Percentiles rank a stretch among this genome's conserved stretches.
Evolutionary conservation across 1,140 invertebrate genomes (phyloP).

Genomic region (Drosophila truncata): DNA sequence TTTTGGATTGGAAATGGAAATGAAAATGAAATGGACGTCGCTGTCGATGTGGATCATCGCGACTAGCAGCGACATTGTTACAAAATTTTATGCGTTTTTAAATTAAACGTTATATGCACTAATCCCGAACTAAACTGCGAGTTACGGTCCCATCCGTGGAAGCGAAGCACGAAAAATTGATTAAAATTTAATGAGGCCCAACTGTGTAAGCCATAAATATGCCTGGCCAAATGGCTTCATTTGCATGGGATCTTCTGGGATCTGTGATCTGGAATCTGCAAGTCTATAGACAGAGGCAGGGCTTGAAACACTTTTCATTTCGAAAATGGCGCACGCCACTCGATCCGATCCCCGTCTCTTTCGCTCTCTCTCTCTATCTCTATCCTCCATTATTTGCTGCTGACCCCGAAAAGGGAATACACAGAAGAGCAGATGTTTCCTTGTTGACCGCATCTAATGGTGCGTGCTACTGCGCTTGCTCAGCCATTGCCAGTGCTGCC

Average conservation of each 20-base stretch:
- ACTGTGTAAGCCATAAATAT: conserved; percentile 77
- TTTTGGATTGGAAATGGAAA: conserved; percentile 5
- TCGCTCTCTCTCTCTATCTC: too few species aligned
- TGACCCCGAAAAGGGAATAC: conserved; percentile 62
- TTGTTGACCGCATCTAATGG: conserved; percentile 85
- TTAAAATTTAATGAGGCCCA: conserved; percentile 79
- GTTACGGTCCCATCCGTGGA: conserved; percentile 61
- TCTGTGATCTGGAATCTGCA: neutral
- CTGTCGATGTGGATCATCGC: conserved; percentile 6
- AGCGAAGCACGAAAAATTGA: conserved; percentile 70
- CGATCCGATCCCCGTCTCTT: neutral
- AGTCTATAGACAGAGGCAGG: conserved; percentile 12
- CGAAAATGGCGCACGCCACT: conserved; percentile 39
- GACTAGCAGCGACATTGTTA: conserved; percentile 73
- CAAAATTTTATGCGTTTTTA: conserved; percentile 83
- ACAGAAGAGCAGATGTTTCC: conserved; percentile 79
- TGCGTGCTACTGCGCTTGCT: conserved; percentile 81
- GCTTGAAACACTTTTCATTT: conserved; percentile 75
- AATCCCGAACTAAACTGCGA: conserved; percentile 80
- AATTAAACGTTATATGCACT: conserved; percentile 84
- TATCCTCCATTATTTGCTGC: conserved; percentile 19
- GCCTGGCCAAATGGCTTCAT: conserved; percentile 73
- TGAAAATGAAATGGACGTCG: neutral
- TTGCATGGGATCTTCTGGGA: conserved; percentile 50
- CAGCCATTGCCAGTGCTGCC: conserved; percentile 15